Conservation (phyloP, 2,797 vertebrate species). For the Mus caroli region DNA sequence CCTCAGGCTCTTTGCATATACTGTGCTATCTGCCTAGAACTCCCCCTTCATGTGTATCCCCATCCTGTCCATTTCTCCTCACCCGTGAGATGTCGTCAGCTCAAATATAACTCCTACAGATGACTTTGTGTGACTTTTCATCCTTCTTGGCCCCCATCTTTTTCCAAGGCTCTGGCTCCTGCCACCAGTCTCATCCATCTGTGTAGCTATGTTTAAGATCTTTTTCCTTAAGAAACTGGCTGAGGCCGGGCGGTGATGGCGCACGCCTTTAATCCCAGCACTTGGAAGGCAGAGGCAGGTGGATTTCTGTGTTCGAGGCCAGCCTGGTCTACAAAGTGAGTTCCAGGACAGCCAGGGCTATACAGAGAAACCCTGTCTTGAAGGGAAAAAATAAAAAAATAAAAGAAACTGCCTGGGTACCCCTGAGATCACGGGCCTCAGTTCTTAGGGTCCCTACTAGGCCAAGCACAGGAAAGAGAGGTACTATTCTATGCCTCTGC, state of each 20-base stretch:
- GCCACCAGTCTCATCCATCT: not conserved
- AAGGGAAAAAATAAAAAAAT: not conserved
- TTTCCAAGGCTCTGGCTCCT: not conserved
- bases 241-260: too few relatives aligned
- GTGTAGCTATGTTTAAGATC: not conserved
- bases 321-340: too few relatives aligned
- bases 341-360: too few relatives aligned
- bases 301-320: too few relatives aligned
- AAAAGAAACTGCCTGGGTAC: not conserved
- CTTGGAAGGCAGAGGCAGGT: too few relatives aligned
- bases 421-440: not conserved
- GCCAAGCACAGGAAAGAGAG: not conserved
- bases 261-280: too few relatives aligned
- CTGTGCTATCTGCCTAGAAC: not conserved
- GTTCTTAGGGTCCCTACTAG: not conserved
- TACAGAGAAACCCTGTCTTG: too few relatives aligned
- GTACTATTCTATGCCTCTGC: not conserved
- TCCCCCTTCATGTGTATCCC: too few relatives aligned
- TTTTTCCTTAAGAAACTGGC: not conserved
- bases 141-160: not conserved
- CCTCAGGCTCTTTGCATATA: constrained; percentile 22
- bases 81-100: not conserved
- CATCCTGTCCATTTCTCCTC: not conserved
- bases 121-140: not conserved
- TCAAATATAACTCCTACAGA: constrained; percentile 34